Conservation (phyloP, 2,888 invertebrate species). For the Acrobasis consociella region DNA sequence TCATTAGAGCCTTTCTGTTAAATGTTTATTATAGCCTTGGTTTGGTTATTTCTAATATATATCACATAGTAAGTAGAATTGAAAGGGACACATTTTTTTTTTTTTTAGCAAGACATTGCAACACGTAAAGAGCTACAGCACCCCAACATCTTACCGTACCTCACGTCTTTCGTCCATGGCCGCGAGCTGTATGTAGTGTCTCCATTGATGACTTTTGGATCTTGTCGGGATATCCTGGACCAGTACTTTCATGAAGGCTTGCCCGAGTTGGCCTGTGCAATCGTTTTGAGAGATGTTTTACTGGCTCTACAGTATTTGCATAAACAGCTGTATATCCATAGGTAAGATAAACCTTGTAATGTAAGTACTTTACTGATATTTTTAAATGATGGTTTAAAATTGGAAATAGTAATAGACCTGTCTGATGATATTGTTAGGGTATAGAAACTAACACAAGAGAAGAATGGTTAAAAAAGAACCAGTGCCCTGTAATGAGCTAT, state of each 20-base stretch:
- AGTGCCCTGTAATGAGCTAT: too few relatives aligned
- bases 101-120: slow-evolving; percentile 89
- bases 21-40: too few relatives aligned
- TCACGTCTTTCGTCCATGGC: slow-evolving; percentile 90
- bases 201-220: slow-evolving; percentile 93
- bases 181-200: slow-evolving; percentile 90
- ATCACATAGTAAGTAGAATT: too few relatives aligned
- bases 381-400: too few relatives aligned
- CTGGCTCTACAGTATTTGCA: slow-evolving; percentile 93
- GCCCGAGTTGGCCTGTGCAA: slow-evolving; percentile 90
- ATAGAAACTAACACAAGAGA: too few relatives aligned
- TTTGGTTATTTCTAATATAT: too few relatives aligned
- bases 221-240: slow-evolving; percentile 90
- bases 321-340: slow-evolving; percentile 91
- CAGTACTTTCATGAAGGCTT: slow-evolving; percentile 90
- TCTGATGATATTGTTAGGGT: too few relatives aligned
- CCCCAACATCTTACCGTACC: slow-evolving; percentile 88
- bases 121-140: slow-evolving; percentile 90
- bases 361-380: not conserved
- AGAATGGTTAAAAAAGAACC: too few relatives aligned
- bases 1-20: too few relatives aligned
- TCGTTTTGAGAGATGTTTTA: slow-evolving; percentile 90
- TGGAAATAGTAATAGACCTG: too few relatives aligned
- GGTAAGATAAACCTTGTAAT: slow-evolving; percentile 70
- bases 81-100: too few relatives aligned